phyloP scores from a whole-genome alignment of 2,113 vertebrate species.

The Misgurnus mizolepis region DNA sequence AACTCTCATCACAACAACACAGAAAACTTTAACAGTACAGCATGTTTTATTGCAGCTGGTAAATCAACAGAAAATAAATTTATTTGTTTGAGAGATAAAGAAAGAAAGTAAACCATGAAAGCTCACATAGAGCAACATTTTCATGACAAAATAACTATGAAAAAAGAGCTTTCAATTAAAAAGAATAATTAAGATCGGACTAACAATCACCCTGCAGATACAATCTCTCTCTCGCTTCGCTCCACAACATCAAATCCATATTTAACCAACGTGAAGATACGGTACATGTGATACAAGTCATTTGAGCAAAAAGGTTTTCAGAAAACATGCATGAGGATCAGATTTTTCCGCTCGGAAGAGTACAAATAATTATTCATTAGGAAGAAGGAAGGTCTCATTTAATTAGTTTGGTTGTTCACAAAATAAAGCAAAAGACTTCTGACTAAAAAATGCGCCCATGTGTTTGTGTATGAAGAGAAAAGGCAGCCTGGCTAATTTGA shows the following conservation, averaged over 20 bases:
- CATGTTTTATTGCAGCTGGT: no score
- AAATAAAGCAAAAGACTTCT: conserved; percentile 58
- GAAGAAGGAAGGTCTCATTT: conserved; percentile 62
- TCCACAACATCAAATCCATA: conserved; percentile 13
- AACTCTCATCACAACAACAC: not conserved
- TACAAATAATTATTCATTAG: conserved; percentile 77
- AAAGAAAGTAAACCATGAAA: no score
- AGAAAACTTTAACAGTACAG: no score
- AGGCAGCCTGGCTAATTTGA: conserved; percentile 81
- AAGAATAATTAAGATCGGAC: not conserved
- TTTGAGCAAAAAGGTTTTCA: conserved; percentile 41
- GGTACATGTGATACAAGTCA: conserved; percentile 38
- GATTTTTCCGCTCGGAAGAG: conserved; percentile 70
- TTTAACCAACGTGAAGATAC: conserved; percentile 28
- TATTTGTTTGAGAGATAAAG: no score
- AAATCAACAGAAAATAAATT: no score
- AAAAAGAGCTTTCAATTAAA: not conserved
- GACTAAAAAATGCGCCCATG: conserved; percentile 56
- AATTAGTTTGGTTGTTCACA: conserved; percentile 67
- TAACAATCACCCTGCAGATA: not conserved
- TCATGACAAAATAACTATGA: not conserved
- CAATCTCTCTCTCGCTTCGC: not conserved
- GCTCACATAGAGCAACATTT: not conserved
- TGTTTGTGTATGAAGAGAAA: conserved; percentile 60
- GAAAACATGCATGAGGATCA: conserved; percentile 40